Base-by-base conservation (phyloP, 2,113 vertebrate genomes). In the Athene cunicularia region DNA sequence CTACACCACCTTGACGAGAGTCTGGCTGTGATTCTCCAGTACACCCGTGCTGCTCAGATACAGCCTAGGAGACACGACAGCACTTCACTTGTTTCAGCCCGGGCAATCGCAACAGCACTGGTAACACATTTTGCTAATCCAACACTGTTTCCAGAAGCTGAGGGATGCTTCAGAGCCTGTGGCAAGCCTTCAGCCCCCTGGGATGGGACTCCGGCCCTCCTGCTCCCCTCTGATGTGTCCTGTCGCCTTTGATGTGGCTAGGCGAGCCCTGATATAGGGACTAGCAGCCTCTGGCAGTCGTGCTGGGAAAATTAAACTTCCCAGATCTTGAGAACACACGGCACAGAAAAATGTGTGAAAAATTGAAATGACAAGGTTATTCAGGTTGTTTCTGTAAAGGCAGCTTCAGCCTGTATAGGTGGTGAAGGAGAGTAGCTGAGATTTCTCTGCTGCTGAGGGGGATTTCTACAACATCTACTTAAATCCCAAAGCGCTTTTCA, bases 361-460 rank as follows among this genome's bases (percentile, higher is more conserved):
- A 97, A 97, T 76, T 62, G 88, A 86, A 95, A 77, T 82, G 97
- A 96, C 88, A 94, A 95, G 97, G 92, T 96, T 96, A 88, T 94
- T 94, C 80, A 68, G 90, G 82, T 84, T 60, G 30, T 28, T 88
- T 75, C 49, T 91, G 80, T 6, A 56, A 33, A 83, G 49, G 35
- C 77, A 43, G 58, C 53, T 83, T 55, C 74, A 95, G 88, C 67
- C 58, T n/a, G 74, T 41, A 17, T 9, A 33, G 81, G 49, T 50
- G 37, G 30, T 14, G 17, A 81, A 43, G 10, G 55, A 45, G 24
- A 27, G 26, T 8, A 30, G 47, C 27, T 35, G 14, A 56, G 53
- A 21, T 26, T 6, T 49, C 13, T n/a, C 41, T 32, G 49, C 39
- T 20, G 3, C 37, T 5, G n/a, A 58, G 56, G 30, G 39, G 30